These are phyloP conservation scores for Hipposideros larvatus DNA, from an alignment of 2,797 vertebrate species.

Conservation along the genomic window DNA sequence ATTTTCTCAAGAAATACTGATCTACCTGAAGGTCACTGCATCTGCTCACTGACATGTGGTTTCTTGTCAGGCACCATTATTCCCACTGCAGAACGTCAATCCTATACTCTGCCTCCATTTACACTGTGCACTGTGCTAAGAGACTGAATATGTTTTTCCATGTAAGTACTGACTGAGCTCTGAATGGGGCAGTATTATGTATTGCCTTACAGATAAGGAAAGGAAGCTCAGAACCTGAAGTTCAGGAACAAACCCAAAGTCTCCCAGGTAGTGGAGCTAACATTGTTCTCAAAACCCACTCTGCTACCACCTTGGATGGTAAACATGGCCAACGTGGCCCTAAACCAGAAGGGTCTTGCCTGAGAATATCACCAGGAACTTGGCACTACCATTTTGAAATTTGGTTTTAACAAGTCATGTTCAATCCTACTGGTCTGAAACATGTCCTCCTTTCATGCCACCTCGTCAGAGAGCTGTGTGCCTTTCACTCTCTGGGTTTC, in stretches of 20 bases:
- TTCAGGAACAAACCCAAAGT: not conserved
- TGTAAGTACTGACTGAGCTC: slow-evolving; percentile 4
- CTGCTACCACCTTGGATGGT: not conserved
- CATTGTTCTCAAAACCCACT: not conserved
- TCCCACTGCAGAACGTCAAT: not conserved
- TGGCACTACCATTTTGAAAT: not conserved
- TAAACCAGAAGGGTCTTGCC: not conserved
- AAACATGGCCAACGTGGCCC: not conserved
- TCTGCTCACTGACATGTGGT: not conserved
- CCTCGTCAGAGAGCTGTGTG: not conserved
- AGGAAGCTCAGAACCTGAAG: not conserved
- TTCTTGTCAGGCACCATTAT: not conserved
- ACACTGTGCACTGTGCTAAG: not conserved
- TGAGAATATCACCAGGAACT: not conserved
- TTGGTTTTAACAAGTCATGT: not conserved
- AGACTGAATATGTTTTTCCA: not conserved
- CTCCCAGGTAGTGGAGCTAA: not conserved
- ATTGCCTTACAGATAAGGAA: not conserved
- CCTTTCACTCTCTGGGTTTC: not conserved
- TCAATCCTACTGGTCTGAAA: not conserved
- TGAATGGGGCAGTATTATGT: not conserved
- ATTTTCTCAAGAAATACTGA: slow-evolving; percentile 32
- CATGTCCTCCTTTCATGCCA: not conserved
- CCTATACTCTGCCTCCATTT: not conserved
- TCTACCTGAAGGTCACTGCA: not conserved